Percentiles rank a stretch among this genome's conserved stretches.
phyloP scores from a whole-genome alignment of 2,888 invertebrate species.

The Melolontha melolontha region DNA sequence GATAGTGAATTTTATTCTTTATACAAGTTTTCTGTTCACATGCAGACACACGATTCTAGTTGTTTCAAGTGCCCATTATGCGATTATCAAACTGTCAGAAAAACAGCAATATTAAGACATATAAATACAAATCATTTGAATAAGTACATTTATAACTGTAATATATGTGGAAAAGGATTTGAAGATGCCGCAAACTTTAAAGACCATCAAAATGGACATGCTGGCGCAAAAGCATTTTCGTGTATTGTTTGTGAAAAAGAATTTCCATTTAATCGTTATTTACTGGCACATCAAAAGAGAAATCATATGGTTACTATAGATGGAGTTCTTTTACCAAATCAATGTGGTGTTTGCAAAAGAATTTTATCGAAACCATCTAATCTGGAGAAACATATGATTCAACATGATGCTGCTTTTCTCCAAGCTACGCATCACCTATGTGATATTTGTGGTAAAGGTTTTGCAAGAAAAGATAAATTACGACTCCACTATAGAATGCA shows the following conservation, averaged over 20 bases:
- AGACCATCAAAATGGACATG: constrained; percentile 70
- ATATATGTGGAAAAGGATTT: constrained; percentile 69
- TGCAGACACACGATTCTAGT: constrained; percentile 54
- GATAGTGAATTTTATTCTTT: constrained; percentile 57
- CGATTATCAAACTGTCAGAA: constrained; percentile 46
- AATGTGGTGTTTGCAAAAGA: constrained; percentile 58
- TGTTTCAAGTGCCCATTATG: constrained; percentile 41
- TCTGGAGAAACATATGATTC: constrained; percentile 65
- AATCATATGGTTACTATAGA: constrained; percentile 61
- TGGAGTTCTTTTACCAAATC: constrained; percentile 64
- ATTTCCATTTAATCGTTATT: constrained; percentile 67
- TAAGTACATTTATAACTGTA: constrained; percentile 67
- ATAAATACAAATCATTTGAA: constrained; percentile 57
- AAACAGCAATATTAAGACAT: constrained; percentile 55
- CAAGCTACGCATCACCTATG: constrained; percentile 64
- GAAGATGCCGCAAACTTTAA: constrained; percentile 68
- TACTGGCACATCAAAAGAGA: constrained; percentile 64
- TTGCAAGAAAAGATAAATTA: constrained; percentile 57
- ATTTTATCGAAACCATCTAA: constrained; percentile 57
- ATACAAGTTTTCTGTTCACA: constrained; percentile 57
- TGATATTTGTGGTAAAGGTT: constrained; percentile 59
- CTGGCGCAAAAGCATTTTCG: constrained; percentile 67
- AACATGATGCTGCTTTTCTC: constrained; percentile 62
- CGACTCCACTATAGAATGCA: constrained; percentile 63
- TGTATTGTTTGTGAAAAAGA: constrained; percentile 69